A percentile compares a stretch with the other conserved stretches of the same genome.
Evolutionary conservation across 2,113 vertebrate species (phyloP).

Genomic region (Sitta europaea): DNA sequence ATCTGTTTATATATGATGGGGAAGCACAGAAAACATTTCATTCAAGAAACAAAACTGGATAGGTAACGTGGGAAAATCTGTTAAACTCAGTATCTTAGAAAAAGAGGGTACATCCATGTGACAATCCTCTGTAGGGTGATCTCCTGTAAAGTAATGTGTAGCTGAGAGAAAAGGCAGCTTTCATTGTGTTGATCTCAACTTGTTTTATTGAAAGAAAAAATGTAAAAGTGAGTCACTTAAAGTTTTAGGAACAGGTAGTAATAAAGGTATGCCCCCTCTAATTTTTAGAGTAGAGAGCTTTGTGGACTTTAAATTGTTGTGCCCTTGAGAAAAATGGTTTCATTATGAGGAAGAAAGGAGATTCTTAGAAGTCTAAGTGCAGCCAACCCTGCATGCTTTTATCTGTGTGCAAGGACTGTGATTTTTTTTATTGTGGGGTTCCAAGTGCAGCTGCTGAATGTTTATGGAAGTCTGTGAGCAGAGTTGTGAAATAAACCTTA

Average conservation of each 20-base stretch:
- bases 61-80: neutral
- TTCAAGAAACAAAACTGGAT: neutral
- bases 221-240: neutral
- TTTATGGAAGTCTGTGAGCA: neutral
- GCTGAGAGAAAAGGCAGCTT: neutral
- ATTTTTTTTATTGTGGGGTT: neutral
- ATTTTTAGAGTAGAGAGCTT: neutral
- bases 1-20: neutral
- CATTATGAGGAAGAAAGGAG: neutral
- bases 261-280: neutral
- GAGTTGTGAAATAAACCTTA: neutral
- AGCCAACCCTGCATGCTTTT: neutral
- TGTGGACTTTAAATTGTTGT: neutral
- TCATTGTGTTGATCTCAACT: neutral
- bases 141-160: neutral
- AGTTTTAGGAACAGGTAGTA: neutral
- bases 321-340: neutral
- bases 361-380: neutral
- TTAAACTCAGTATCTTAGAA: neutral
- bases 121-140: neutral
- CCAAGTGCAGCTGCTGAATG: neutral
- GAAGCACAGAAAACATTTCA: neutral
- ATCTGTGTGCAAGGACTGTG: neutral
- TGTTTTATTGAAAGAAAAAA: neutral
- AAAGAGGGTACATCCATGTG: neutral